Conservation (phyloP, 2,113 vertebrate species). For the Ramphastos sulfuratus region DNA sequence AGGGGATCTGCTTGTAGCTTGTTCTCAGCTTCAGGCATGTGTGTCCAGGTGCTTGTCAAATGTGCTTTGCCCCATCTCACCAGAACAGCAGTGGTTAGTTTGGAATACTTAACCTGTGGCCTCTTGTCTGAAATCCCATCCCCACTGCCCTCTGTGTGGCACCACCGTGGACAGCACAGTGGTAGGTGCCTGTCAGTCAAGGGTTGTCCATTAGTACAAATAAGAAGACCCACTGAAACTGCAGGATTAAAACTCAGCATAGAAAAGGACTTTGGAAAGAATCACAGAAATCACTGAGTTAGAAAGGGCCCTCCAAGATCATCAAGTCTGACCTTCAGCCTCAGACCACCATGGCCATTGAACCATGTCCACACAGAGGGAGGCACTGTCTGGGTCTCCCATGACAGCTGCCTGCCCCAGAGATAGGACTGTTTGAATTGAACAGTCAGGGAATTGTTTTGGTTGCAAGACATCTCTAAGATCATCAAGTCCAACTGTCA, state of each 20-base stretch:
- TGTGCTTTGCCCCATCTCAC: background rate
- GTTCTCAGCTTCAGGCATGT: background rate
- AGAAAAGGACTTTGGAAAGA: background rate
- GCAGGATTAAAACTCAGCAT: background rate
- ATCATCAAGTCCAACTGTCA: too few species aligned
- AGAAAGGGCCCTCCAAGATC: too few species aligned
- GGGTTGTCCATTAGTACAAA: background rate
- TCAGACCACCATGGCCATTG: too few species aligned
- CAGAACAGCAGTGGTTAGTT: rapidly evolving
- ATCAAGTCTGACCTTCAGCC: too few species aligned
- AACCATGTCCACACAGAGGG: too few species aligned
- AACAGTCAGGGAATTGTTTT: too few species aligned
- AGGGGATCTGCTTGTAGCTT: rapidly evolving
- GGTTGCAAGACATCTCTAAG: too few species aligned
- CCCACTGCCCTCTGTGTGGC: too few species aligned
- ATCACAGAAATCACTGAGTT: too few species aligned
- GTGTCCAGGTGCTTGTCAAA: too few species aligned
- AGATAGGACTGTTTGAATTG: too few species aligned
- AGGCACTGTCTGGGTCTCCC: background rate
- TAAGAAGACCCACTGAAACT: background rate
- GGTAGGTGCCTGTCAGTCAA: background rate
- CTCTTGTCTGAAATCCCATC: background rate
- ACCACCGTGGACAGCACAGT: background rate
- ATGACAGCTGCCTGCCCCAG: background rate
- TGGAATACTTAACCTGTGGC: background rate